These are phyloP conservation scores for Hippopotamyrus pictus DNA, from an alignment of 2,797 vertebrate genomes.

Conservation along the genomic window DNA sequence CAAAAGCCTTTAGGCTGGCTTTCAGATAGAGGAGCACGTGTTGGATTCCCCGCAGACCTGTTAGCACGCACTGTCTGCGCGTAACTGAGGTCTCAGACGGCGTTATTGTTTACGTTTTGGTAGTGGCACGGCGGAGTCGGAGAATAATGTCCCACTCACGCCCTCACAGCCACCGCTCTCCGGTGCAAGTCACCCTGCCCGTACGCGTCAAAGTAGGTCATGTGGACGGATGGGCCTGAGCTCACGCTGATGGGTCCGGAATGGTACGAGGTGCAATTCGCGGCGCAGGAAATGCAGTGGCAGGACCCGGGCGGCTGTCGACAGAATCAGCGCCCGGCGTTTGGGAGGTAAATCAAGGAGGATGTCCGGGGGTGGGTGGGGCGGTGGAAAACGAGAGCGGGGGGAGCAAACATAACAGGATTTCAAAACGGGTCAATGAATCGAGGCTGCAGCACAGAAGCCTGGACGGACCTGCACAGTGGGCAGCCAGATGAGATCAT, in stretches of 20 bases:
- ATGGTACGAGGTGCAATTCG: background rate
- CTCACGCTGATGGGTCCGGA: background rate
- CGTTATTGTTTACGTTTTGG: background rate
- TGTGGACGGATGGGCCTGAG: slow-evolving; percentile 29
- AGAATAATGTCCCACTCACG: background rate
- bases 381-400: slow-evolving; percentile 8
- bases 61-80: background rate
- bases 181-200: background rate
- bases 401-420: slow-evolving; percentile 18
- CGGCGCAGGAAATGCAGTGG: background rate
- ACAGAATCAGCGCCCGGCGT: background rate
- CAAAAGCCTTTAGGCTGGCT: background rate
- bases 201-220: slow-evolving; percentile 61
- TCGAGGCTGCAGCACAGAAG: background rate
- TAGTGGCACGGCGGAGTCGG: background rate
- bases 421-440: slow-evolving; percentile 6
- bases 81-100: background rate
- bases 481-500: background rate
- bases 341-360: background rate
- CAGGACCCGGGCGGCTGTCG: background rate
- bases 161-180: background rate
- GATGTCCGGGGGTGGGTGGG: background rate
- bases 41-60: background rate
- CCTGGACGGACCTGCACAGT: background rate
- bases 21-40: background rate